phyloP scores from a whole-genome alignment of 1,140 invertebrate species.

The Euborellia annulipes region DNA sequence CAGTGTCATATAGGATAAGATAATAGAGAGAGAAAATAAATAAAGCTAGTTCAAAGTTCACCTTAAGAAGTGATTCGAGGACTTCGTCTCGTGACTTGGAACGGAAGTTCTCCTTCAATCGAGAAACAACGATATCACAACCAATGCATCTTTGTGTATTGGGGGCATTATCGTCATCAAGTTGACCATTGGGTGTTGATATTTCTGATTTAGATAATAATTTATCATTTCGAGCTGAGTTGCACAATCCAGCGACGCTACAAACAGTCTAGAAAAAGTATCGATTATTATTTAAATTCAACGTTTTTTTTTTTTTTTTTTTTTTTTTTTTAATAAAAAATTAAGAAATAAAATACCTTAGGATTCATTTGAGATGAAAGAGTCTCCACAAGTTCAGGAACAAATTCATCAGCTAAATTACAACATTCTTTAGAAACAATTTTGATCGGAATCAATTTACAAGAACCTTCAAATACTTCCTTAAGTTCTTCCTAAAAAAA shows the following conservation, averaged over 20 bases:
- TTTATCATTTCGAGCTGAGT: constrained; percentile 52
- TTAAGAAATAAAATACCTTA: constrained; percentile 25
- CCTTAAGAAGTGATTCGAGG: constrained; percentile 17
- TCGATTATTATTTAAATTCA: no score
- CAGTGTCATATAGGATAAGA: no score
- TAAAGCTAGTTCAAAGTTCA: no score
- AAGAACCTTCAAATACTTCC: constrained; percentile 77
- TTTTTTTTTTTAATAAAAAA: no score
- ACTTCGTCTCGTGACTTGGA: constrained; percentile 21
- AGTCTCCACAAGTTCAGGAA: constrained; percentile 74
- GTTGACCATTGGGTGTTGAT: background rate
- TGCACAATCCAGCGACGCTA: constrained; percentile 75
- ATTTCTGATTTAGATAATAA: constrained; percentile 27
- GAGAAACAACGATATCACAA: constrained; percentile 25
- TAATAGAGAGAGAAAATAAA: no score
- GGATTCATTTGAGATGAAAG: constrained; percentile 77
- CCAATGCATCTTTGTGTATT: constrained; percentile 26
- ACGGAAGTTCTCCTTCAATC: constrained; percentile 27
- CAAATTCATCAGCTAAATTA: constrained; percentile 66
- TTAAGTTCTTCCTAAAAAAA: constrained; percentile 56
- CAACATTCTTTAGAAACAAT: constrained; percentile 59
- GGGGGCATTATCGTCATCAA: constrained; percentile 21
- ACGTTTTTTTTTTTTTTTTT: no score
- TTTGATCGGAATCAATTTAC: constrained; percentile 64
- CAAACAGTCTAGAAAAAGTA: constrained; percentile 42